Conservation (phyloP, 2,113 vertebrate genomes). For the Larimichthys crocea region DNA sequence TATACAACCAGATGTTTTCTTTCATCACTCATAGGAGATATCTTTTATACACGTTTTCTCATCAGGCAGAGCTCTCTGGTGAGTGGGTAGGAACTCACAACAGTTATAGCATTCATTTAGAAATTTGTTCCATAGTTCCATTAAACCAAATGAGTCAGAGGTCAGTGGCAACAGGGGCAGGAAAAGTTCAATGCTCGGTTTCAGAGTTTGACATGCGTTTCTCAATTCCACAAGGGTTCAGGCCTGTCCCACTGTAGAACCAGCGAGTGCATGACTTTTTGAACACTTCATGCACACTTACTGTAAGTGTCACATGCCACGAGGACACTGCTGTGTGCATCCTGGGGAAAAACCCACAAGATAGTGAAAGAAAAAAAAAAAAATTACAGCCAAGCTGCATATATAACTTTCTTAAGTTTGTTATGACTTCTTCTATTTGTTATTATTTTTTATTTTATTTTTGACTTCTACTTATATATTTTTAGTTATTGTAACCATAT, state of each 20-base stretch:
- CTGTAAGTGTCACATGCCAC: not conserved
- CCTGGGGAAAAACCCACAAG: not conserved
- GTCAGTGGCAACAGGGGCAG: conserved; percentile 30
- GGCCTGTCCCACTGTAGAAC: not conserved
- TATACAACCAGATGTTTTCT: too few relatives aligned
- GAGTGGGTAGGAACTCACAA: not conserved
- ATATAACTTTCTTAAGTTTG: too few relatives aligned
- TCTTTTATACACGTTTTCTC: too few relatives aligned
- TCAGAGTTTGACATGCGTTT: not conserved
- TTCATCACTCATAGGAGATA: too few relatives aligned
- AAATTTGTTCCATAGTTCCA: not conserved
- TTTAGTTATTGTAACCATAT: too few relatives aligned
- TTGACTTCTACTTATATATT: too few relatives aligned
- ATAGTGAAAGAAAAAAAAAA: not conserved
- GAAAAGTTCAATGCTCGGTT: not conserved
- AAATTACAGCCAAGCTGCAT: not conserved
- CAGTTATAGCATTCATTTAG: not conserved
- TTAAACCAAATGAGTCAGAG: conserved; percentile 1
- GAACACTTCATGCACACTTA: conserved; percentile 20
- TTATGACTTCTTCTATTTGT: too few relatives aligned
- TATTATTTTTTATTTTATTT: too few relatives aligned
- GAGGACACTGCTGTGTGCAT: not conserved
- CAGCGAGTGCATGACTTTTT: not conserved
- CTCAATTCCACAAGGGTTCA: conserved; percentile 1
- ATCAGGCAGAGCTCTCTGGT: not conserved